Base-by-base conservation (phyloP, 2,888 invertebrate species). In the Tipula vernalis region DNA sequence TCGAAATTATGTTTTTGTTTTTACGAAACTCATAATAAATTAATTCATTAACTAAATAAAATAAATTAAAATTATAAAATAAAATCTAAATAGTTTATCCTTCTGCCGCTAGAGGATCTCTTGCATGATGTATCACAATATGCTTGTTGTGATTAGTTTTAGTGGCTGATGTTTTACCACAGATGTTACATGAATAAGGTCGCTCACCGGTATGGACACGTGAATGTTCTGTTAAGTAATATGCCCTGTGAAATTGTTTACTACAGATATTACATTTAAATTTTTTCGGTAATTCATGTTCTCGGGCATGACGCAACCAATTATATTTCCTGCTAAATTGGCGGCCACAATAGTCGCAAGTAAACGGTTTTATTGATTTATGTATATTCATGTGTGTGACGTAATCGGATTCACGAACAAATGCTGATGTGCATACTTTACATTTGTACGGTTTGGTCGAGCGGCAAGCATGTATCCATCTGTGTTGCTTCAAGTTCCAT, bases 91-190 rank as follows among this genome's bases (percentile, higher is more conserved):
- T 71, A 71, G 71, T 28, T 71, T 86, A 86, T 36, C 86, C 92
- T 93, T 97, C 97, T 8, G 96, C 96, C 88, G 96, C 96, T 88
- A 97, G 95, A 51, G 96, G 96, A 91, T 97, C 97, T 86, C 97
- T 92, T 86, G 97, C 96, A 92, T 97, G 97, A 91, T 97, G 97
- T 89, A 97, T 97, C 92, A 96, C 95, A 87, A 97, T 94, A 91
- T 97, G 97, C 91, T 97, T 97, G 90, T 97, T 97, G 90, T 97
- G 97, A 92, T 97, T 97, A 84, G 96, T 96, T 92, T 97, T 97
- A 87, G 97, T 97, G 89, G 96, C 95, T 86, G 96, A 96, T 8
- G 96, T 95, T 92, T 97, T 97, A 42, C 97, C 97, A 91, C 97
- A 97, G 87, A 97, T 96, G 89, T 96, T 96, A 92, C 97, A 97